Evolutionary conservation across 2,888 invertebrate species (phyloP), one percentile per base, ranked within the genome.

Genomic region (Cryptocheilus praepositus): DNA sequence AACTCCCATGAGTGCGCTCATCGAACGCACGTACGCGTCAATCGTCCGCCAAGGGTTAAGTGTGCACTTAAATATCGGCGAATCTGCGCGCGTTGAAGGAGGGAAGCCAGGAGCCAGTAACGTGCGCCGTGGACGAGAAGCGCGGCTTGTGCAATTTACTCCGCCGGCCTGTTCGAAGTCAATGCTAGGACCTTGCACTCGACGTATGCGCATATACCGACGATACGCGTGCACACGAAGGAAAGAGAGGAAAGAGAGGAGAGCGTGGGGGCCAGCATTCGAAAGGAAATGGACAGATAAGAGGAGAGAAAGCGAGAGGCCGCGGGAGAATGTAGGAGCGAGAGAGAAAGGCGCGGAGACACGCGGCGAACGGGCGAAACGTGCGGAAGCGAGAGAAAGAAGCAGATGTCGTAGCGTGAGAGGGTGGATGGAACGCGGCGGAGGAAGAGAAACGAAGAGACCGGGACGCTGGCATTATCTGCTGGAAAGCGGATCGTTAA

Each of bases 161-260:
- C 67, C 63, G 70, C 70, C 60, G 65, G 64, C 78, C 68, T 77
- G 72, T 70, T 62, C 73, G 76, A 60, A 77, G 75, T 77, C 77
- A 77, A 77, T 77, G 77, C 62, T 77, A 70, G 73, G 78, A 75
- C 77, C 77, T 77, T 77, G 77, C 71, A 75, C 77, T 77, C 73
- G 55, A 58, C 36, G 58, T 54, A 56, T 58, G 61, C 43, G 62
- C 58, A 18, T 58, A 52, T 19, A 51, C 56, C 61, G 16, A 66
- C 51, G 60, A 28, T 56, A 44, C 60, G 21, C 36, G 18, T 18
- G 36, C 16, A 54, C 5, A 56, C 56, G 16, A 51, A 25, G 54
- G 64, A 54, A 44, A 25, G 22, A 7, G 15, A 22, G 45, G 56
- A 21, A 51, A 19, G 54, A 22, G 45, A 45, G 8, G 52, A 36